A percentile compares a stretch with the other conserved stretches of the same genome.
Evolutionary conservation across 2,888 invertebrate genomes (phyloP).

Genomic region (Apantesis nais): DNA sequence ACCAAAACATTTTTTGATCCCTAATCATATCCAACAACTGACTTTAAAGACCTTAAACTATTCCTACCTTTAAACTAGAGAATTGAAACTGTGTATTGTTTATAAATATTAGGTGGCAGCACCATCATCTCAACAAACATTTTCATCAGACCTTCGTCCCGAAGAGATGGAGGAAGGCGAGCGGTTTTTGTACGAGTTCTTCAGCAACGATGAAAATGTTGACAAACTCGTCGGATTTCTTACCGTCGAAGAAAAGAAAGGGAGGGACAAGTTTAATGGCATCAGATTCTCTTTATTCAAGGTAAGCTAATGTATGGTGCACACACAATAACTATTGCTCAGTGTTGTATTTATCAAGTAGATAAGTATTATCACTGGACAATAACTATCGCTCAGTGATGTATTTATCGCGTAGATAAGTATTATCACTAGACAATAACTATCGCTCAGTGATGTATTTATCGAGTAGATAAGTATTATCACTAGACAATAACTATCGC

Average conservation of each 20-base stretch:
- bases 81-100: neutral
- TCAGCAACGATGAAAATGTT: slow-evolving; percentile 88
- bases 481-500: no score
- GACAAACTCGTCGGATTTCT: slow-evolving; percentile 89
- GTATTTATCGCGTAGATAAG: no score
- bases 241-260: slow-evolving; percentile 94
- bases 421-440: no score
- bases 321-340: neutral
- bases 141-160: slow-evolving; percentile 75
- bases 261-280: slow-evolving; percentile 91
- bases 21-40: no score
- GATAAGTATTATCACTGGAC: neutral
- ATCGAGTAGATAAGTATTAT: no score
- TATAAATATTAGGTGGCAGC: slow-evolving; percentile 86
- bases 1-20: neutral
- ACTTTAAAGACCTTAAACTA: neutral
- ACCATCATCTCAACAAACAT: slow-evolving; percentile 87
- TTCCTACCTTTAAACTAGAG: neutral
- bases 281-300: slow-evolving; percentile 90
- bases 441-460: no score
- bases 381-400: no score
- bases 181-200: slow-evolving; percentile 88
- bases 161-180: slow-evolving; percentile 88
- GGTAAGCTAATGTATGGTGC: slow-evolving; percentile 71
- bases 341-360: no score